These are phyloP conservation scores for Geococcyx californianus DNA, from an alignment of 2,113 vertebrate genomes.

Conservation along the genomic window DNA sequence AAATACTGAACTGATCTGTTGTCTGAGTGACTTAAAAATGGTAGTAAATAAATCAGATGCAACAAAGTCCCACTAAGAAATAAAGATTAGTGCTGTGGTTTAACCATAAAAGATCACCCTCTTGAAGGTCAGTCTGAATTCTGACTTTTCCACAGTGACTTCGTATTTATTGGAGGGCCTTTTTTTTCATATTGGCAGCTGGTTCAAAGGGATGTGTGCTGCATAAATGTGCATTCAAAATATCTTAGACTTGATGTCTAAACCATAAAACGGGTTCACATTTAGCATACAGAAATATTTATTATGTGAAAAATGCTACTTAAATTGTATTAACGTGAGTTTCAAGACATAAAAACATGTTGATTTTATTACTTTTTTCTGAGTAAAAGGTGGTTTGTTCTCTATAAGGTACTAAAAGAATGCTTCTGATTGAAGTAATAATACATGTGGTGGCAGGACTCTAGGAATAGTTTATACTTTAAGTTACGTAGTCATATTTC, in stretches of 20 bases:
- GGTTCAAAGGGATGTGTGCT: not conserved
- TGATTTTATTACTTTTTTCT: not conserved
- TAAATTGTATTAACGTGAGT: not conserved
- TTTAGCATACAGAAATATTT: not conserved
- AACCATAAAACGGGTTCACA: not conserved
- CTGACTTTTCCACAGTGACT: not conserved
- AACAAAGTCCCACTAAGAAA: not conserved
- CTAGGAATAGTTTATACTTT: not conserved
- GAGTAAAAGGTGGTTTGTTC: not conserved
- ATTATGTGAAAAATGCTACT: not conserved
- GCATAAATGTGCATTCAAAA: not conserved
- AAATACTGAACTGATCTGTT: not conserved
- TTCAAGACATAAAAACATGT: not conserved
- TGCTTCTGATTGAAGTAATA: not conserved
- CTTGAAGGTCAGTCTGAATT: not conserved
- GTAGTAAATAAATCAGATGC: not conserved
- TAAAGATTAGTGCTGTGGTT: not conserved
- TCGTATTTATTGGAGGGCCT: not conserved
- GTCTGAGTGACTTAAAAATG: not conserved
- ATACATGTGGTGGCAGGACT: not conserved
- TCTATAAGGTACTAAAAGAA: not conserved
- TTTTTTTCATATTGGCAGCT: not conserved
- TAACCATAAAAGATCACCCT: not conserved
- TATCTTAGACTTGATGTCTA: not conserved
- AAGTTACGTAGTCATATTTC: not conserved